phyloP scores from a whole-genome alignment of 2,113 vertebrate species.

The Ochotona princeps region DNA sequence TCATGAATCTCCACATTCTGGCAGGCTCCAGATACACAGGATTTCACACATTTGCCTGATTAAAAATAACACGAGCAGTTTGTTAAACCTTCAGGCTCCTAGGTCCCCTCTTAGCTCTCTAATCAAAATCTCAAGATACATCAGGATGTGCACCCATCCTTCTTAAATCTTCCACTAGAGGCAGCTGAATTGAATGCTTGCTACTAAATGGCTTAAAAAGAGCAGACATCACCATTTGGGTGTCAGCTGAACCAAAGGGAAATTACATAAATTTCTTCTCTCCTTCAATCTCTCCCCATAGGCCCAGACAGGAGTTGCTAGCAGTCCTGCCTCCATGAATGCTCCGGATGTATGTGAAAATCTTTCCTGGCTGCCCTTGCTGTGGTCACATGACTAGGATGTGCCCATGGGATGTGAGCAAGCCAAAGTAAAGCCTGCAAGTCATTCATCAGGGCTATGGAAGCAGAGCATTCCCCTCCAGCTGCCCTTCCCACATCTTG shows the following conservation, averaged over 20 bases:
- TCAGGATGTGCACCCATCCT: too few species aligned
- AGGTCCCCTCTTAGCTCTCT: background rate
- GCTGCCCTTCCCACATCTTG: background rate
- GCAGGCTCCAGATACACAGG: background rate
- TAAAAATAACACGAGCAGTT: background rate
- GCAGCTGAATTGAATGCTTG: background rate
- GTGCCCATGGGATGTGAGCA: background rate
- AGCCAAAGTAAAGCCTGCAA: background rate
- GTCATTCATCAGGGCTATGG: background rate
- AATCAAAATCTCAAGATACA: background rate
- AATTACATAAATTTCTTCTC: background rate
- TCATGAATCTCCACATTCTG: background rate
- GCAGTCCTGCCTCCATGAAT: background rate
- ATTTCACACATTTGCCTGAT: background rate
- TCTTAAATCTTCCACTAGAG: background rate
- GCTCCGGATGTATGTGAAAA: background rate
- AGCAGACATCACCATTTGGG: too few species aligned
- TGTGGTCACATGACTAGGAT: background rate
- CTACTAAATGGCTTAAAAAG: background rate
- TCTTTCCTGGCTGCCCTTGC: background rate
- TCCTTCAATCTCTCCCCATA: background rate
- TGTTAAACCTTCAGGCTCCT: background rate
- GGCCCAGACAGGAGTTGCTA: background rate
- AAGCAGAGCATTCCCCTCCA: fast-evolving
- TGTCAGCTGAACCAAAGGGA: background rate